A percentile compares a stretch with the other conserved stretches of the same genome.
Conservation (phyloP, 37 sponge, comb jelly and placozoan species). For the Eunapius fragilis region DNA sequence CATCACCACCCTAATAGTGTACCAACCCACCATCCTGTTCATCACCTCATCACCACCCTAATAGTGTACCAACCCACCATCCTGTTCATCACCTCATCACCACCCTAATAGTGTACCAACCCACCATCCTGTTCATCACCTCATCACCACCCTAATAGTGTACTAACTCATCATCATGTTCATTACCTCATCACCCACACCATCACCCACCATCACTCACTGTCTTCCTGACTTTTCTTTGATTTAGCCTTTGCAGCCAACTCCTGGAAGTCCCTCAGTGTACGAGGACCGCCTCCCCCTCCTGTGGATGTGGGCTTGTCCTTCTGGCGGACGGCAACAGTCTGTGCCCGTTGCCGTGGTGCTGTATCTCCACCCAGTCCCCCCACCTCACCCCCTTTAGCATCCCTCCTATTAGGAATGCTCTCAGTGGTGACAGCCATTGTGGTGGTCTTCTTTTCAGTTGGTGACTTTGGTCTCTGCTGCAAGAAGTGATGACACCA, state of each 20-base stretch:
- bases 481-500: no score
- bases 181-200: not conserved
- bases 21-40: no score
- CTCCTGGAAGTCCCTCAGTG: slow-evolving; percentile 48
- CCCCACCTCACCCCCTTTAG: no score
- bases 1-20: no score
- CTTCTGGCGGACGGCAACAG: slow-evolving; percentile 3
- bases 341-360: slow-evolving; percentile 11
- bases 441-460: not conserved
- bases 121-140: no score
- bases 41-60: not conserved
- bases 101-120: no score
- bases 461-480: no score
- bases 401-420: not conserved
- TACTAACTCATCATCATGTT: not conserved
- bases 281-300: slow-evolving; percentile 13
- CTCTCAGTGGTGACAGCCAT: slow-evolving; percentile 1
- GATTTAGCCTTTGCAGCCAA: slow-evolving; percentile 3
- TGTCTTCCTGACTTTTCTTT: not conserved
- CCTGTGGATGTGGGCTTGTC: not conserved
- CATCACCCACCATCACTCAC: not conserved
- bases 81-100: not conserved
- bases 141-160: not conserved
- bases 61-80: no score
- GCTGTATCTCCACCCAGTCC: not conserved